These are phyloP conservation scores for Nyctibius bracteatus DNA, from an alignment of 2,113 vertebrate species.

Conservation along the genomic window DNA sequence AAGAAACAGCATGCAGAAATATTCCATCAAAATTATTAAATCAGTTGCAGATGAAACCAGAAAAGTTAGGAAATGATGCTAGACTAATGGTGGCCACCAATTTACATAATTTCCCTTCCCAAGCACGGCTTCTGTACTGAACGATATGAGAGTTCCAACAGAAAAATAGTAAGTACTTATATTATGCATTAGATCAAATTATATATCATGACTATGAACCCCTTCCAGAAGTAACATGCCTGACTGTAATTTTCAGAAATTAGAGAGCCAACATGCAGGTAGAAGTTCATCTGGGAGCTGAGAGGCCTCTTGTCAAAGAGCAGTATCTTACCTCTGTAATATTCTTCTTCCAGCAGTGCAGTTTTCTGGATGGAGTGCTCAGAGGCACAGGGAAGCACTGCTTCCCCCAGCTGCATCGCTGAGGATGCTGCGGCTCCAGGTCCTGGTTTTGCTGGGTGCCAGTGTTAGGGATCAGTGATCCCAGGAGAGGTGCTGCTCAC, in stretches of 20 bases:
- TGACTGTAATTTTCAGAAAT: not conserved
- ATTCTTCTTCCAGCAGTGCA: rapidly evolving
- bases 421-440: not conserved
- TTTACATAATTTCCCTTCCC: not conserved
- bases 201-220: not conserved
- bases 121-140: not conserved
- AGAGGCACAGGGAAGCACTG: not conserved
- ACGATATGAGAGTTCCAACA: not conserved
- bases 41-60: not conserved
- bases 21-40: not conserved
- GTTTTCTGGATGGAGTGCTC: not conserved
- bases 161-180: not conserved
- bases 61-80: not conserved
- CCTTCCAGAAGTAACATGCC: not conserved
- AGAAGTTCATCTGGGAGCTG: not conserved
- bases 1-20: not conserved
- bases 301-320: not conserved
- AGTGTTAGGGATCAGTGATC: rapidly evolving
- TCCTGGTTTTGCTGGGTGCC: not conserved
- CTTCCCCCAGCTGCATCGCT: rapidly evolving
- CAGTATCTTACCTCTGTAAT: not conserved
- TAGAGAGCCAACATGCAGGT: not conserved
- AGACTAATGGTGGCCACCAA: not conserved
- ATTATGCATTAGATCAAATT: not conserved
- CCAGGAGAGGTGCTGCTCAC: not conserved